Evolutionary conservation across 1,140 invertebrate genomes (phyloP).

Genomic region (Cepaea nemoralis): DNA sequence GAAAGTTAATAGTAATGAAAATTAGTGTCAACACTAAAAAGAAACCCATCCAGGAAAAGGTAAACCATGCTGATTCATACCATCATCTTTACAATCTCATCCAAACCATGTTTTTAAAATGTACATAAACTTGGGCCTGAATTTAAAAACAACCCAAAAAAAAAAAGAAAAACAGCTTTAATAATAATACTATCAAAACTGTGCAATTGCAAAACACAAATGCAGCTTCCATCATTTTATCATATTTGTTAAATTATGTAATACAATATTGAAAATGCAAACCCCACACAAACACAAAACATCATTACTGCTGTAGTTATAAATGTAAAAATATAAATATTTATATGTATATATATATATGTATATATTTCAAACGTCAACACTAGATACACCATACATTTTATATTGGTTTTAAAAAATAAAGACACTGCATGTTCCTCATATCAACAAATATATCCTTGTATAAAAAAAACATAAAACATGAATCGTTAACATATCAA

Average conservation of each 20-base stretch:
- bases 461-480: neutral
- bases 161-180: neutral
- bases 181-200: slow-evolving; percentile 7
- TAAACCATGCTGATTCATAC: neutral
- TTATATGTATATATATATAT: slow-evolving; percentile 4
- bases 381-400: neutral
- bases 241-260: neutral
- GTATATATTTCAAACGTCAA: neutral
- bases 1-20: slow-evolving; percentile 15
- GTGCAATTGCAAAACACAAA: neutral
- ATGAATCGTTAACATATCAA: neutral
- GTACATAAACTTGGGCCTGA: neutral
- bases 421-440: slow-evolving; percentile 3
- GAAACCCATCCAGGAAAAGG: neutral
- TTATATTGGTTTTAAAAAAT: neutral
- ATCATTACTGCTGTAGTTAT: neutral
- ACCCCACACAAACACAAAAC: neutral
- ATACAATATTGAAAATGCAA: neutral
- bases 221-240: neutral
- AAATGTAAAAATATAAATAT: slow-evolving; percentile 19
- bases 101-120: neutral
- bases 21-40: neutral
- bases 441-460: neutral
- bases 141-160: neutral
- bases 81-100: neutral